A percentile compares a stretch with the other conserved stretches of the same genome.
Conservation (phyloP, 2,113 vertebrate genomes). For the Athene cunicularia region DNA sequence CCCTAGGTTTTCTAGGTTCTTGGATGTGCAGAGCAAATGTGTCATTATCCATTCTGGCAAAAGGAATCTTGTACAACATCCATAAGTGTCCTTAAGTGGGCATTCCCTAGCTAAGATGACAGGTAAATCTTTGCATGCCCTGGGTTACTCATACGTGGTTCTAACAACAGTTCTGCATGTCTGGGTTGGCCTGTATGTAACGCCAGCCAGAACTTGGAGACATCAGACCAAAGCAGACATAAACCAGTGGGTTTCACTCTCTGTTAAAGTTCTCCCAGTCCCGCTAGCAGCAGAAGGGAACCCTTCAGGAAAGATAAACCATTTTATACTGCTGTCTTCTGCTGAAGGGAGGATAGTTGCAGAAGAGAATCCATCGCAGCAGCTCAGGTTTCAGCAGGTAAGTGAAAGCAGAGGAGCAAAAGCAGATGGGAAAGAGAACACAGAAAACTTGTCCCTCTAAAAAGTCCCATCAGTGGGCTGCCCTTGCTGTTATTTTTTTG, state of each 20-base stretch:
- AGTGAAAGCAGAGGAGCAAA: background rate
- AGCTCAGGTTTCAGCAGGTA: background rate
- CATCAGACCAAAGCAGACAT: background rate
- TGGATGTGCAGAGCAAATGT: background rate
- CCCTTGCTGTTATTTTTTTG: background rate
- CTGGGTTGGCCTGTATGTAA: background rate
- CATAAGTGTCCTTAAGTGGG: background rate
- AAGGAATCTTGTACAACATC: background rate
- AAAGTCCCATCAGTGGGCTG: background rate
- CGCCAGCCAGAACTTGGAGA: background rate
- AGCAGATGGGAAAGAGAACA: background rate
- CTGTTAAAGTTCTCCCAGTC: background rate
- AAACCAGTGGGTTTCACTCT: background rate
- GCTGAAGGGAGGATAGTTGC: background rate
- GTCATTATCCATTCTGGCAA: background rate
- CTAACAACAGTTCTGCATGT: background rate
- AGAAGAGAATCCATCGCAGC: background rate
- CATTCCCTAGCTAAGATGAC: background rate
- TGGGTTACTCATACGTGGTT: background rate
- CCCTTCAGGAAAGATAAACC: background rate
- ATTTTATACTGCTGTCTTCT: background rate
- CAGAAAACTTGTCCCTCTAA: accelerated
- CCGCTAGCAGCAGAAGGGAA: background rate
- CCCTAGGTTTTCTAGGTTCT: background rate
- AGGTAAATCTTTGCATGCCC: background rate